Percentiles rank a stretch among this genome's conserved stretches.
Evolutionary conservation across 2,113 vertebrate species (phyloP).

Genomic region (Atractosteus spatula): DNA sequence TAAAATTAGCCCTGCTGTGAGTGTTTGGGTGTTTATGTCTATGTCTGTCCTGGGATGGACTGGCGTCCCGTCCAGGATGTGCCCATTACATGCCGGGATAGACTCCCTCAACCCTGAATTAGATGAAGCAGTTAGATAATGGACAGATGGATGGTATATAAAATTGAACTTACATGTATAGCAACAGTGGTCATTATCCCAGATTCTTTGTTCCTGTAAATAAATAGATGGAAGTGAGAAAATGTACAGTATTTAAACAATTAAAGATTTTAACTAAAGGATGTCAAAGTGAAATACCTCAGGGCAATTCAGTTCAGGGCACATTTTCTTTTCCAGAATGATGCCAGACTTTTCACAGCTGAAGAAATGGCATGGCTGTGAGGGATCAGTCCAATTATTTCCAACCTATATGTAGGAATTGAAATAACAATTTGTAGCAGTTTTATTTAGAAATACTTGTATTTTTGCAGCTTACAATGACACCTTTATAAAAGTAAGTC

Average conservation of each 20-base stretch:
- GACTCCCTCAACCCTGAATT: too few species aligned
- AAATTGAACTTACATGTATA: slow-evolving; percentile 46
- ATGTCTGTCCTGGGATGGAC: too few species aligned
- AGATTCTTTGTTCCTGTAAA: slow-evolving; percentile 42
- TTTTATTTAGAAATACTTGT: too few species aligned
- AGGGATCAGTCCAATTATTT: slow-evolving; percentile 45
- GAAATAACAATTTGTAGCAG: too few species aligned
- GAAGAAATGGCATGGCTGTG: slow-evolving; percentile 43
- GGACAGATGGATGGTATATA: too few species aligned
- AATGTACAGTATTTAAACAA: not conserved
- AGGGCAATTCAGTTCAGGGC: slow-evolving; percentile 36
- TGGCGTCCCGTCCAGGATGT: too few species aligned
- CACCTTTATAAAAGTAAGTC: too few species aligned
- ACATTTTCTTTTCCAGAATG: slow-evolving; percentile 35
- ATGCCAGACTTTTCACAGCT: slow-evolving; percentile 42
- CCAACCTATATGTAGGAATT: slow-evolving; percentile 43
- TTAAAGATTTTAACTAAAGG: not conserved
- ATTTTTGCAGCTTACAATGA: too few species aligned
- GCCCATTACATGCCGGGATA: too few species aligned
- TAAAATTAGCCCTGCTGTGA: not conserved
- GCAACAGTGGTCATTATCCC: slow-evolving; percentile 53
- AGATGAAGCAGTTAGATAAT: too few species aligned
- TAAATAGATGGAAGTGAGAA: slow-evolving; percentile 5
- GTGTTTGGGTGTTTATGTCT: not conserved
- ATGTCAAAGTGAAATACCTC: slow-evolving; percentile 35